Evolutionary conservation across 2,797 vertebrate species (phyloP).

Genomic region (Discoglossus pictus): DNA sequence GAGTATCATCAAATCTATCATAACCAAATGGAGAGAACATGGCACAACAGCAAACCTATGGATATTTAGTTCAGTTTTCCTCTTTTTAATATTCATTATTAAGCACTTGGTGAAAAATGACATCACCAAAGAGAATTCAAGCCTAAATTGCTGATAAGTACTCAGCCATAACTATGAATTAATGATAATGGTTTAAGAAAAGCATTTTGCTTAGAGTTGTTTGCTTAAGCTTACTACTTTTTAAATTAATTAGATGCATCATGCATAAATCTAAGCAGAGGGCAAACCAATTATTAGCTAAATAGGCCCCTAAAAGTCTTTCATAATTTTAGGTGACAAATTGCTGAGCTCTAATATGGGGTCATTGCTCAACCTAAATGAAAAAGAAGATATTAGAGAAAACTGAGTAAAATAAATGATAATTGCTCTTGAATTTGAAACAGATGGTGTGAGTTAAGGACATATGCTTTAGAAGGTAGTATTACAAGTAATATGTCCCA

Average conservation of each 20-base stretch:
- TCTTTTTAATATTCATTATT: too few species aligned
- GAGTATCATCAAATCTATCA: too few species aligned
- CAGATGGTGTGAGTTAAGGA: conserved; percentile 25
- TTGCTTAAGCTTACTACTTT: conserved; percentile 3
- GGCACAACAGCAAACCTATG: too few species aligned
- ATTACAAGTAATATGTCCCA: conserved; percentile 28
- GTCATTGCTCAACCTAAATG: conserved; percentile 6
- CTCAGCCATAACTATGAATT: conserved; percentile 20
- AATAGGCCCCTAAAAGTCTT: neutral
- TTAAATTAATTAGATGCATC: conserved; percentile 15
- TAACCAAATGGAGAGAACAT: too few species aligned
- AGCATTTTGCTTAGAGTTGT: conserved; percentile 9
- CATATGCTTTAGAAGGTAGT: conserved; percentile 21
- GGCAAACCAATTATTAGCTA: conserved; percentile 22
- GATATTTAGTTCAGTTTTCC: too few species aligned
- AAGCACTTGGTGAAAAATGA: too few species aligned
- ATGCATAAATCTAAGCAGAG: conserved; percentile 22
- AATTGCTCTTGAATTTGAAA: conserved; percentile 5
- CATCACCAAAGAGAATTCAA: too few species aligned
- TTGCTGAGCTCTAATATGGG: neutral
- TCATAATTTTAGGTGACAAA: conserved; percentile 18
- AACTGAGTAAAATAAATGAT: conserved; percentile 21
- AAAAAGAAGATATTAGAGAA: conserved; percentile 24
- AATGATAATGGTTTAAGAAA: conserved; percentile 30
- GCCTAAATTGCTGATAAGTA: too few species aligned